Conservation (phyloP, 2,888 invertebrate species). For the Platycheirus albimanus region DNA sequence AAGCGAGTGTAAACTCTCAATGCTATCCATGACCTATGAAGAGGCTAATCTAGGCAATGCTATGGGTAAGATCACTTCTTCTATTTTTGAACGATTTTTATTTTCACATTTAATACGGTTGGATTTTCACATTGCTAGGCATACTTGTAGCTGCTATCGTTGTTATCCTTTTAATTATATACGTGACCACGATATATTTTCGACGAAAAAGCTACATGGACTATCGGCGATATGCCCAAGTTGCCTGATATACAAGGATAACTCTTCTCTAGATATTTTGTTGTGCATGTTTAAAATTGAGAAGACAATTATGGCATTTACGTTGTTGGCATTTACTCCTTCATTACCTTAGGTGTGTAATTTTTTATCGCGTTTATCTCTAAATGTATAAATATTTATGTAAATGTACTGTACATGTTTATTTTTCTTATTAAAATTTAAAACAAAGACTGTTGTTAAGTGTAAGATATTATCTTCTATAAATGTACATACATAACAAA, state of each 20-base stretch:
- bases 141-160: slow-evolving; percentile 79
- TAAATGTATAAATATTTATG: too few relatives aligned
- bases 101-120: too few relatives aligned
- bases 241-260: slow-evolving; percentile 77
- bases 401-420: too few relatives aligned
- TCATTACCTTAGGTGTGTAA: slow-evolving; percentile 46
- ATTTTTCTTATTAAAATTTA: slow-evolving; percentile 35
- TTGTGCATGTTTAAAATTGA: slow-evolving; percentile 30
- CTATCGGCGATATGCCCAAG: slow-evolving; percentile 79
- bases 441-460: slow-evolving; percentile 63
- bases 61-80: slow-evolving; percentile 77
- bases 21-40: slow-evolving; percentile 82
- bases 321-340: slow-evolving; percentile 60
- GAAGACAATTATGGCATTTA: slow-evolving; percentile 62
- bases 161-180: slow-evolving; percentile 78
- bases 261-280: slow-evolving; percentile 50
- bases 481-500: background rate
- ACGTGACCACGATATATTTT: slow-evolving; percentile 79
- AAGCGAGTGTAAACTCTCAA: slow-evolving; percentile 85
- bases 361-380: slow-evolving; percentile 53
- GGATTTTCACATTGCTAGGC: too few relatives aligned
- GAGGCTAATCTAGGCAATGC: slow-evolving; percentile 81
- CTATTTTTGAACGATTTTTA: too few relatives aligned
- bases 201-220: slow-evolving; percentile 79
- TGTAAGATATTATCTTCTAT: slow-evolving; percentile 31